Evolutionary conservation across 2,888 invertebrate genomes (phyloP).

Genomic region (Caenorhabditis imperialis): DNA sequence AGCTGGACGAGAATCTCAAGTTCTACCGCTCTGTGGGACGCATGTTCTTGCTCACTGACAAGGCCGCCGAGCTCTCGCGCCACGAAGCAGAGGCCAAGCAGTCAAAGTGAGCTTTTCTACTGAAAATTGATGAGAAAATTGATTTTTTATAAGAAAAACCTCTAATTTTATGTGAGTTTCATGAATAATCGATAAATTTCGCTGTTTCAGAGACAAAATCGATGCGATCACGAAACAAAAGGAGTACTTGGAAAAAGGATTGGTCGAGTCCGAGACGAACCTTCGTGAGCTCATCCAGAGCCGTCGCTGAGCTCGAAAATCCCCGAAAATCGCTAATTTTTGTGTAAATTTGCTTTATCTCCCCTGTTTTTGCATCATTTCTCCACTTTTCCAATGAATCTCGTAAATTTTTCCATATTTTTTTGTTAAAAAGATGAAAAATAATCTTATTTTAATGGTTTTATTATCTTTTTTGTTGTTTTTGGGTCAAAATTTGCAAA

Average conservation of each 20-base stretch:
- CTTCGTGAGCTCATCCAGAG: slow-evolving; percentile 81
- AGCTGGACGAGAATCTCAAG: slow-evolving; percentile 31
- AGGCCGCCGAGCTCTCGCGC: slow-evolving; percentile 53
- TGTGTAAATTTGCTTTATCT: slow-evolving; percentile 25
- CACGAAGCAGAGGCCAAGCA: slow-evolving; percentile 55
- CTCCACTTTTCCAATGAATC: slow-evolving; percentile 24
- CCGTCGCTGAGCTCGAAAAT: slow-evolving; percentile 32
- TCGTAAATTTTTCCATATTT: not conserved
- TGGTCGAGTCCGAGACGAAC: slow-evolving; percentile 89
- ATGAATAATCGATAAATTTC: too few relatives aligned
- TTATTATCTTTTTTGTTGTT: slow-evolving; percentile 16
- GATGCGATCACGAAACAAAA: slow-evolving; percentile 83
- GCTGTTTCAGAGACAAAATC: slow-evolving; percentile 53
- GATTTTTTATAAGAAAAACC: not conserved
- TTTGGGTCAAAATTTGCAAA: too few relatives aligned
- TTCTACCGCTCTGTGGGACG: slow-evolving; percentile 61
- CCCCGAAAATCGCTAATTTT: not conserved
- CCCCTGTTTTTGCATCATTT: slow-evolving; percentile 14
- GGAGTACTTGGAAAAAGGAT: slow-evolving; percentile 86
- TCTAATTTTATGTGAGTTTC: not conserved
- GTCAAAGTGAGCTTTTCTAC: slow-evolving; percentile 43
- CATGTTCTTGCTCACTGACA: slow-evolving; percentile 63
- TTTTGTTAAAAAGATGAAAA: not conserved
- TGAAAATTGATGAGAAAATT: not conserved
- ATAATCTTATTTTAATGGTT: not conserved